phyloP scores from a whole-genome alignment of 2,797 vertebrate species.

The Macrochelys suwanniensis region DNA sequence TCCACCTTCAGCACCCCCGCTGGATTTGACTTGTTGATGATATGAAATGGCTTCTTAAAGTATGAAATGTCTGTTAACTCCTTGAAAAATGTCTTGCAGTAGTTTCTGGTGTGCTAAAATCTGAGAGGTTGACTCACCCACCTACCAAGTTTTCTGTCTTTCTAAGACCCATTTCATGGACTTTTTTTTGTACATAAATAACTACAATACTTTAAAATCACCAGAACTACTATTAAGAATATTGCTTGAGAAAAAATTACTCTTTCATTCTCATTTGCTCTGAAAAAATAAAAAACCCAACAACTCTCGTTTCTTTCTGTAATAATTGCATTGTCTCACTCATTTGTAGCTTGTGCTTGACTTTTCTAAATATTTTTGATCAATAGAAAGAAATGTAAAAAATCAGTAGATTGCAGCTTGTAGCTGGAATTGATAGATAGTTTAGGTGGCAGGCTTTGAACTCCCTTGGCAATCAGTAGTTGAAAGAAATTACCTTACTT shows the following conservation, averaged over 20 bases:
- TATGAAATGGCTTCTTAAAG: not conserved
- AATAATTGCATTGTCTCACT: slow-evolving; percentile 51
- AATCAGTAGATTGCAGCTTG: slow-evolving; percentile 79
- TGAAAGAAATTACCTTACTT: slow-evolving; percentile 82
- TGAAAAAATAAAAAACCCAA: slow-evolving; percentile 30
- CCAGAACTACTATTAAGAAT: slow-evolving; percentile 8
- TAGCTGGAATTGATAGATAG: slow-evolving; percentile 77
- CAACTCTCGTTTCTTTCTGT: slow-evolving; percentile 23
- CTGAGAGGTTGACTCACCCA: not conserved
- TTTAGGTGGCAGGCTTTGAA: slow-evolving; percentile 79
- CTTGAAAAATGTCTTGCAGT: not conserved
- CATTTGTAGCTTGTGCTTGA: slow-evolving; percentile 30
- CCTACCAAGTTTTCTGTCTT: not conserved
- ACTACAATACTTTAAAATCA: not conserved
- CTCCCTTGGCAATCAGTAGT: slow-evolving; percentile 73
- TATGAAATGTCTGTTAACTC: not conserved
- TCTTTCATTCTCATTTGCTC: slow-evolving; percentile 52
- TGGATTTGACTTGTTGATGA: not conserved
- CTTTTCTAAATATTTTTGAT: slow-evolving; percentile 72
- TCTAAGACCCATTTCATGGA: not conserved
- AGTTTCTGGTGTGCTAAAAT: not conserved
- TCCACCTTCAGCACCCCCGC: too few species aligned
- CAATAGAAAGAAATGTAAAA: slow-evolving; percentile 66
- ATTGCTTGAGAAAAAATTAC: slow-evolving; percentile 22
- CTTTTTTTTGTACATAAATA: slow-evolving; percentile 12